Percentiles rank a stretch among this genome's conserved stretches.
phyloP scores from a whole-genome alignment of 92 coral and sea anemone genomes.

The Siderastrea radians region DNA sequence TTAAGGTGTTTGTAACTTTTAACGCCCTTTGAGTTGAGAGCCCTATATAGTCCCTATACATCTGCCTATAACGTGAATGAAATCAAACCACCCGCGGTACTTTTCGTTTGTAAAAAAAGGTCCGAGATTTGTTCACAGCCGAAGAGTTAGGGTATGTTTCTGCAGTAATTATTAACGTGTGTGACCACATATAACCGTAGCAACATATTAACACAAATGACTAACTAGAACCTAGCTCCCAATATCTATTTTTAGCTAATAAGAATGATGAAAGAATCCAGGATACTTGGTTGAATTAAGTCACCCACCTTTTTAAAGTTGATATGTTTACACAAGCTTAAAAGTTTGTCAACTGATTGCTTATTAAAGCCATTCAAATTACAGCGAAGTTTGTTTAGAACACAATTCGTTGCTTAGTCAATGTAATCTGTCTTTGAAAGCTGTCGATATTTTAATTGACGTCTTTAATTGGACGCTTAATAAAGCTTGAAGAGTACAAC shows the following conservation, averaged over 20 bases:
- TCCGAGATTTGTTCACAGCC: no score
- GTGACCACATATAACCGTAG: no score
- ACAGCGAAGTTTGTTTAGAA: constrained; percentile 26
- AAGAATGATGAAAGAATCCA: neutral
- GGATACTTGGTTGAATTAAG: neutral
- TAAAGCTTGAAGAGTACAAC: constrained; percentile 7
- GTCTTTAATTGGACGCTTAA: constrained; percentile 15
- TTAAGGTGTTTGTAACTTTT: no score
- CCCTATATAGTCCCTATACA: no score
- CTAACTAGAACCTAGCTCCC: no score
- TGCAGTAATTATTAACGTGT: no score
- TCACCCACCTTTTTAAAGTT: neutral
- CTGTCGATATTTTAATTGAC: constrained; percentile 13
- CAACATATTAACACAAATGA: no score
- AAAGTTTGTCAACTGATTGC: constrained; percentile 2
- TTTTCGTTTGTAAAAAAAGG: no score
- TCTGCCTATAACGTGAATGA: no score
- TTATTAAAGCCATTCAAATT: constrained; percentile 14
- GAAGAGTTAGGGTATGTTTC: no score
- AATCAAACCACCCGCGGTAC: no score
- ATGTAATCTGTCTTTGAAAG: constrained; percentile 26
- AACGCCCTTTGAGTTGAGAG: no score
- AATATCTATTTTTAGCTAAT: neutral
- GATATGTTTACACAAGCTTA: neutral
- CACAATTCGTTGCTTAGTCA: constrained; percentile 19